A percentile compares a stretch with the other conserved stretches of the same genome.
These are phyloP conservation scores for Anthopleura sola DNA, from an alignment of 64 coral and sea anemone species.

Conservation along the genomic window DNA sequence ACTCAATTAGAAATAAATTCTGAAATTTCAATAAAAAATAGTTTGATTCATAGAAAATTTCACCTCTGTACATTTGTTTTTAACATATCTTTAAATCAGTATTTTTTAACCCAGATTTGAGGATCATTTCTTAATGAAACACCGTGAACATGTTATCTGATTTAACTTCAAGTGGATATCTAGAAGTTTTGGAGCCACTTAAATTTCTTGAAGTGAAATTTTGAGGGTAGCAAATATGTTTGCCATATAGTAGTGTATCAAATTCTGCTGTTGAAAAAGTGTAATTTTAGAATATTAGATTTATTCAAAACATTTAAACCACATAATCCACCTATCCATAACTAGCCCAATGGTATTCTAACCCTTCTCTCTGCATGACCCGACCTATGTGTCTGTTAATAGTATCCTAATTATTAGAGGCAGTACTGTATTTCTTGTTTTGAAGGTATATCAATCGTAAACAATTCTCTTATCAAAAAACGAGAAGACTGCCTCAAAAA, in stretches of 20 bases:
- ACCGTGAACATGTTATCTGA: no score
- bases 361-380: neutral
- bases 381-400: neutral
- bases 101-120: no score
- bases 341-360: neutral
- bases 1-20: no score
- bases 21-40: no score
- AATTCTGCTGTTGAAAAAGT: neutral
- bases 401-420: neutral
- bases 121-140: no score
- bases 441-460: neutral
- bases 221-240: neutral
- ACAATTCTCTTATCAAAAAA: neutral
- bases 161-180: no score
- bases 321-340: neutral
- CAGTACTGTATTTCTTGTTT: neutral
- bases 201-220: no score
- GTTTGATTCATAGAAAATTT: no score
- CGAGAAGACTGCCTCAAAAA: neutral
- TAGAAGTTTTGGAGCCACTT: no score
- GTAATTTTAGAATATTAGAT: neutral
- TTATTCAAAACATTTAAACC: neutral
- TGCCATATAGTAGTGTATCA: neutral
- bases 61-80: no score
- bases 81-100: no score